These are phyloP conservation scores for Galerucella nymphaeae DNA, from an alignment of 2,888 invertebrate species.

Conservation along the genomic window DNA sequence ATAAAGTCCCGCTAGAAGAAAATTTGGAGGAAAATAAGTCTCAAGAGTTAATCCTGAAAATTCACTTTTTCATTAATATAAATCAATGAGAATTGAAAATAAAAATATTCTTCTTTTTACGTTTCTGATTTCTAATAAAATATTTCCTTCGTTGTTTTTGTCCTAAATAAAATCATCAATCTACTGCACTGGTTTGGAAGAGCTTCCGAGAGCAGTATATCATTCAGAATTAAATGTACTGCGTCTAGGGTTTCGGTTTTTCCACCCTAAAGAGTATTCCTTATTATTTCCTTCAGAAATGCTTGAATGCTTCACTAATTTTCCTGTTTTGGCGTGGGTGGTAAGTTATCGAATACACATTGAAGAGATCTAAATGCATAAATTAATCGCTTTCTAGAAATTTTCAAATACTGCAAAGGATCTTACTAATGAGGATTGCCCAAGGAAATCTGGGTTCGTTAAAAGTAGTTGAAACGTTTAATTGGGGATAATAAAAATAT, in stretches of 20 bases:
- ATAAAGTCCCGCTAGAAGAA: slow-evolving; percentile 7
- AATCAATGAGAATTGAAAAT: background rate
- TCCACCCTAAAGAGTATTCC: slow-evolving; percentile 12
- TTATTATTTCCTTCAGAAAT: slow-evolving; percentile 29
- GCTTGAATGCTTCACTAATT: slow-evolving; percentile 31
- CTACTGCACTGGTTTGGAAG: slow-evolving; percentile 9
- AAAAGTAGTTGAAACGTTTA: background rate
- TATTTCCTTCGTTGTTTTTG: background rate
- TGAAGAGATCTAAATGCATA: background rate
- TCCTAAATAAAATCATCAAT: background rate
- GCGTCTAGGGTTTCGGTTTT: slow-evolving; percentile 18
- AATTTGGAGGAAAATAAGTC: background rate
- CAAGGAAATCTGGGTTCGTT: background rate
- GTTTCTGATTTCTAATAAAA: background rate
- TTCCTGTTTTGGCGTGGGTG: slow-evolving; percentile 25
- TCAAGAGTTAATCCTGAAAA: background rate
- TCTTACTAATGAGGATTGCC: slow-evolving; percentile 12
- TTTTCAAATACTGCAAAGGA: slow-evolving; percentile 3
- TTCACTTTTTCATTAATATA: background rate
- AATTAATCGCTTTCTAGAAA: slow-evolving; percentile 2
- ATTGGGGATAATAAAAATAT: background rate
- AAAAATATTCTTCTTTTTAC: background rate
- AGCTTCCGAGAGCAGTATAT: slow-evolving; percentile 18
- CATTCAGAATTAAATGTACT: slow-evolving; percentile 21
- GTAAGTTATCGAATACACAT: background rate